Percentiles rank a stretch among this genome's conserved stretches.
Conservation (phyloP, 2,113 vertebrate species). For the Callospermophilus lateralis region DNA sequence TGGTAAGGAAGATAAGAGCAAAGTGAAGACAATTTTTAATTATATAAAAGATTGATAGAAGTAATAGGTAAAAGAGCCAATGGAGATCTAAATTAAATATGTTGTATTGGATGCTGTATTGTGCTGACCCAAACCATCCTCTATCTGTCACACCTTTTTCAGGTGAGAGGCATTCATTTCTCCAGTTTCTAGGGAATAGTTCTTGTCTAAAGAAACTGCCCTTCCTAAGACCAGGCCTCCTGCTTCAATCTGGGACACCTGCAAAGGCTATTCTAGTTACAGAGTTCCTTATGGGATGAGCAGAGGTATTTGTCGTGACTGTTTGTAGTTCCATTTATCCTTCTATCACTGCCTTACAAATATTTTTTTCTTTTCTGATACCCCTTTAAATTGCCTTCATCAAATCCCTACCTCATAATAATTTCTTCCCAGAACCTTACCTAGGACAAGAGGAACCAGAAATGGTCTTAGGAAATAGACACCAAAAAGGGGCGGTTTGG, state of each 20-base stretch:
- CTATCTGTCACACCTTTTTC: neutral
- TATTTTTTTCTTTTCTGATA: neutral
- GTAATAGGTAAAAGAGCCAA: neutral
- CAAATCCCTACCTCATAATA: neutral
- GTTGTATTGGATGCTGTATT: neutral
- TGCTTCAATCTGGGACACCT: constrained; percentile 6
- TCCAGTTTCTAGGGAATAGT: neutral
- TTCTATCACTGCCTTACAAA: neutral
- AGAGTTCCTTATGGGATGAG: too few relatives aligned
- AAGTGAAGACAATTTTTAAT: neutral
- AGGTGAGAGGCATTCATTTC: neutral
- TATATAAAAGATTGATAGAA: neutral
- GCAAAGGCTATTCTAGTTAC: neutral
- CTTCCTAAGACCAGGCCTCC: neutral
- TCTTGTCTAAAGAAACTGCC: neutral
- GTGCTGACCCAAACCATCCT: neutral
- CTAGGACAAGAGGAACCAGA: neutral
- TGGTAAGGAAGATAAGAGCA: neutral
- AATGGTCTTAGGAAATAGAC: neutral
- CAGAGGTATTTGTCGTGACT: too few relatives aligned
- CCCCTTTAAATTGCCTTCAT: constrained; percentile 2
- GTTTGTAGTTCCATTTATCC: neutral
- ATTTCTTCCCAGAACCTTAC: neutral
- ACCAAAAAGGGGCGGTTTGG: neutral
- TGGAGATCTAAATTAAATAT: neutral